Evolutionary conservation across 2,888 invertebrate genomes (phyloP).

Genomic region (Campaea margaritaria): DNA sequence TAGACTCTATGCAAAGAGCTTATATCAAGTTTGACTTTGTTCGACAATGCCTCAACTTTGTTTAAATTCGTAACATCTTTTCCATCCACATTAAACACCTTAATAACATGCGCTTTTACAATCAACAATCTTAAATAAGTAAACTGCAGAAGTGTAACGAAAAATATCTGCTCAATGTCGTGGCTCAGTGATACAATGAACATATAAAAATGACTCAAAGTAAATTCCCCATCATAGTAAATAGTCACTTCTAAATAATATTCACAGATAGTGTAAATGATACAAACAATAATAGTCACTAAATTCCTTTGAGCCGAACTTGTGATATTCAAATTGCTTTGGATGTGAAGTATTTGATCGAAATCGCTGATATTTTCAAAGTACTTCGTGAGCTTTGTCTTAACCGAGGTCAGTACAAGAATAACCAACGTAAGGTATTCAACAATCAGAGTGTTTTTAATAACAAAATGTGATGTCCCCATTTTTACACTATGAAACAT

Average conservation of each 20-base stretch:
- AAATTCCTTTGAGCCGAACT: conserved; percentile 41
- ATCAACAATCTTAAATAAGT: conserved; percentile 59
- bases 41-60: conserved; percentile 56
- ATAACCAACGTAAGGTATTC: conserved; percentile 57
- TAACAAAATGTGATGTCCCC: conserved; percentile 49
- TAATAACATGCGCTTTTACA: conserved; percentile 61
- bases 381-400: conserved; percentile 49
- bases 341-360: conserved; percentile 61
- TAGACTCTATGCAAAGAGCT: conserved; percentile 63
- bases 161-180: conserved; percentile 63
- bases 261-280: conserved; percentile 51
- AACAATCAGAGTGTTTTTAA: conserved; percentile 48
- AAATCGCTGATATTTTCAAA: conserved; percentile 56
- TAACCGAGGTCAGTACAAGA: conserved; percentile 49
- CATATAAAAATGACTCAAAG: conserved; percentile 9
- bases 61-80: conserved; percentile 37
- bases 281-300: conserved; percentile 43
- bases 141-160: conserved; percentile 53
- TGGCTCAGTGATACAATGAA: conserved; percentile 51
- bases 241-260: conserved; percentile 40
- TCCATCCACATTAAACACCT: conserved; percentile 46
- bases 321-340: conserved; percentile 47
- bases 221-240: conserved; percentile 30
- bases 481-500: conserved; percentile 1
- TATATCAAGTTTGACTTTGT: conserved; percentile 58